These are phyloP conservation scores for Hydraecia micacea DNA, from an alignment of 2,888 invertebrate genomes.

Conservation along the genomic window DNA sequence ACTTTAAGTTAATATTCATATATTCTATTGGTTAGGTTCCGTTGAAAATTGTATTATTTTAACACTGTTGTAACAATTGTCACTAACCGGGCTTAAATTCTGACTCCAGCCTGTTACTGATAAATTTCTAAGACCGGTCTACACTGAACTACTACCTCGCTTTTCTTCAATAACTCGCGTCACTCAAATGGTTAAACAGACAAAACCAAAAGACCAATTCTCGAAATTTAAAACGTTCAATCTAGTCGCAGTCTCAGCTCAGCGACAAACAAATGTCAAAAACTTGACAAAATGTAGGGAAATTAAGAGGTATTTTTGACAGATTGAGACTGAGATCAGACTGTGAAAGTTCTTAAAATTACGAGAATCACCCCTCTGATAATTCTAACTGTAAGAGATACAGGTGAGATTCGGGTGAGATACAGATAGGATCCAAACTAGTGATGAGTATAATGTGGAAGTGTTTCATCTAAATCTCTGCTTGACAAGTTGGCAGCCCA, in stretches of 20 bases:
- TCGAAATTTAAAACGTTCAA: too few relatives aligned
- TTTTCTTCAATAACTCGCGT: not conserved
- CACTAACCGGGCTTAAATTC: not conserved
- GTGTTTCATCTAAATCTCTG: not conserved
- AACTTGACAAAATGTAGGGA: too few relatives aligned
- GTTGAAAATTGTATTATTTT: not conserved
- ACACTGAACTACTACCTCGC: not conserved
- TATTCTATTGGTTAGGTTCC: not conserved
- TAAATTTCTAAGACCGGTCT: not conserved
- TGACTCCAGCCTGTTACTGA: not conserved
- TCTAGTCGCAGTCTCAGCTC: too few relatives aligned
- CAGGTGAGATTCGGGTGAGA: too few relatives aligned
- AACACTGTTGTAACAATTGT: too few relatives aligned
- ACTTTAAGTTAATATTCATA: constrained; percentile 27
- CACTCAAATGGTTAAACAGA: not conserved
- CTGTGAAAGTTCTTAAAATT: too few relatives aligned
- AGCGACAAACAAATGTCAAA: too few relatives aligned
- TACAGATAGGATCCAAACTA: too few relatives aligned
- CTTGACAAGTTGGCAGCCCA: not conserved
- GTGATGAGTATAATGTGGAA: not conserved
- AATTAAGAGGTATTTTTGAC: too few relatives aligned
- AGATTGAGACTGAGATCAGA: too few relatives aligned
- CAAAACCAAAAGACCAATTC: too few relatives aligned
- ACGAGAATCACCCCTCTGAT: too few relatives aligned
- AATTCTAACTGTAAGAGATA: not conserved